These are phyloP conservation scores for Pteromalus puparum DNA, from an alignment of 1,140 invertebrate genomes.

Conservation along the genomic window DNA sequence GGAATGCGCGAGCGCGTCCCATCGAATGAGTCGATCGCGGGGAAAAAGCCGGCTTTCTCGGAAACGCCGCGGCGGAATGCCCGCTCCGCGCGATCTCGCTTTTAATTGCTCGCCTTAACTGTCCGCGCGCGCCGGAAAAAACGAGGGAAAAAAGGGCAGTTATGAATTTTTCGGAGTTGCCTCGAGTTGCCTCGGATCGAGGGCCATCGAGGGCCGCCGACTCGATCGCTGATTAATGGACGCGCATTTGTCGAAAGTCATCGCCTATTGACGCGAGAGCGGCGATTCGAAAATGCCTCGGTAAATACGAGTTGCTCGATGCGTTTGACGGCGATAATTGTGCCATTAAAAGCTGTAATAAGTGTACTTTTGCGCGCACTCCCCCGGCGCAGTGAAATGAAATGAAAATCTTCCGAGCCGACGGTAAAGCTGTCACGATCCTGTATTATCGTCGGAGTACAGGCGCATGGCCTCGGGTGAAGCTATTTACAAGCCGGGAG, in stretches of 20 bases:
- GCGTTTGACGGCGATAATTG: slow-evolving; percentile 34
- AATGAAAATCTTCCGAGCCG: slow-evolving; percentile 29
- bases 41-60: slow-evolving; percentile 32
- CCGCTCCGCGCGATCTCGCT: neutral
- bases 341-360: slow-evolving; percentile 39
- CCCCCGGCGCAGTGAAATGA: neutral
- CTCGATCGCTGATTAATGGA: neutral
- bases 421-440: slow-evolving; percentile 46
- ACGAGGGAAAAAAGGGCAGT: neutral
- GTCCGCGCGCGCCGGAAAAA: no score
- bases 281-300: slow-evolving; percentile 20
- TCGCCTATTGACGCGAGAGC: neutral
- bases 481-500: slow-evolving; percentile 32
- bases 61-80: slow-evolving; percentile 42
- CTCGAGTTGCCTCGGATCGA: no score
- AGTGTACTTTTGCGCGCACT: slow-evolving; percentile 26
- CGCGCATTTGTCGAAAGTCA: neutral
- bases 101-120: slow-evolving; percentile 39
- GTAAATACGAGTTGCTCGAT: neutral
- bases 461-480: neutral
- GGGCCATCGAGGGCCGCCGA: no score
- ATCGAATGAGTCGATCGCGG: slow-evolving; percentile 50
- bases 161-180: no score
- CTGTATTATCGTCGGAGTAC: neutral
- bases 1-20: slow-evolving; percentile 70